Percentiles rank a stretch among this genome's conserved stretches.
Conservation (phyloP, 2,113 vertebrate species). For the Oreochromis spilurus region DNA sequence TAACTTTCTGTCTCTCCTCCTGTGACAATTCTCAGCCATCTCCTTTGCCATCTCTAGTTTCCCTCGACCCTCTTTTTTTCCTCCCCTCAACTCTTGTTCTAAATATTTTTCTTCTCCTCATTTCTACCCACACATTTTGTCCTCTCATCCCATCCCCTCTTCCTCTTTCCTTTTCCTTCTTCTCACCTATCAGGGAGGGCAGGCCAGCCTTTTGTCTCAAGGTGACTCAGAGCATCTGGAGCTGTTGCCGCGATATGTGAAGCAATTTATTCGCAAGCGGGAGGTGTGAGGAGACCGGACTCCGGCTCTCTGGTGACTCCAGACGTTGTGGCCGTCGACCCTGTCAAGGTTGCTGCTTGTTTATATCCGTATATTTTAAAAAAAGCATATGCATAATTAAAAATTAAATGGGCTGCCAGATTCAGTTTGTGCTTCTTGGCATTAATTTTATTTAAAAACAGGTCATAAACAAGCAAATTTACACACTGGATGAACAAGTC, state of each 20-base stretch:
- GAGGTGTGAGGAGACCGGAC: constrained; percentile 49
- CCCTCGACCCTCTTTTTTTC: neutral
- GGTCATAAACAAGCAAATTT: neutral
- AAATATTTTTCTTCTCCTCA: neutral
- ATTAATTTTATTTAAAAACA: neutral
- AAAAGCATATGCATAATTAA: neutral
- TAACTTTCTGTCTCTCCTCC: neutral
- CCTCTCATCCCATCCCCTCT: neutral
- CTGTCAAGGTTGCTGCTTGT: constrained; percentile 31
- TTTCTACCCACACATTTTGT: neutral
- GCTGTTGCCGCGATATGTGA: constrained; percentile 26
- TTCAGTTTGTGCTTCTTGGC: neutral
- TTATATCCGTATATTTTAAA: neutral
- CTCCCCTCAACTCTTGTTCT: neutral
- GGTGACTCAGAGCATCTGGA: constrained; percentile 69
- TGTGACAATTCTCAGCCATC: neutral
- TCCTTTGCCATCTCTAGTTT: neutral
- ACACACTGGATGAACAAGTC: neutral
- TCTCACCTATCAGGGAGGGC: constrained; percentile 17
- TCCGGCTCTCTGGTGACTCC: constrained; percentile 33
- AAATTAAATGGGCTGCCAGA: neutral
- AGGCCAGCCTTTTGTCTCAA: constrained; percentile 56
- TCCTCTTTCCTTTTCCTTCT: neutral
- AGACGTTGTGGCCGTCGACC: neutral
- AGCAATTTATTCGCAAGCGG: constrained; percentile 51